These are phyloP conservation scores for Eueremaeus valkanovi DNA, from an alignment of 2,888 invertebrate species.

Conservation along the genomic window DNA sequence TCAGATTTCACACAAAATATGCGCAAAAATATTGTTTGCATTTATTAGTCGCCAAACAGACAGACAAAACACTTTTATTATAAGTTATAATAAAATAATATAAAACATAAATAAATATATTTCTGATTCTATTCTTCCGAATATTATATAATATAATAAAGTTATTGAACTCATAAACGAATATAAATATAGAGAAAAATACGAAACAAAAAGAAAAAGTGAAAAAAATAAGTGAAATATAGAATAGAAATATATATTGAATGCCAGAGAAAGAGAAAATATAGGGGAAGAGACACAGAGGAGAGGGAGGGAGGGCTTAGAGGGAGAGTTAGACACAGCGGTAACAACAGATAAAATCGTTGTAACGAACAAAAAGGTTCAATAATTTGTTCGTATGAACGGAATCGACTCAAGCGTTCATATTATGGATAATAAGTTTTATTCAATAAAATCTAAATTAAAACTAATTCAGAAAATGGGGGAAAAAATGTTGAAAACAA, in stretches of 20 bases:
- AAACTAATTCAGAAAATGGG: not conserved
- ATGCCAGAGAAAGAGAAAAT: not conserved
- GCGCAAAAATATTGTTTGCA: too few relatives aligned
- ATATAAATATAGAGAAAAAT: not conserved
- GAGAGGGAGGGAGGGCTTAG: not conserved
- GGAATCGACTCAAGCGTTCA: not conserved
- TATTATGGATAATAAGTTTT: not conserved
- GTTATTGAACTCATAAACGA: not conserved
- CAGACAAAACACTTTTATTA: too few relatives aligned
- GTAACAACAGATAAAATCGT: not conserved
- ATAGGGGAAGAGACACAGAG: not conserved
- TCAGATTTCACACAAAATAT: too few relatives aligned
- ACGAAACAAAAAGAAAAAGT: too few relatives aligned
- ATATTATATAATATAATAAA: conserved; percentile 3
- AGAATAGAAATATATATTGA: conserved; percentile 13
- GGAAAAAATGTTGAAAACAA: too few relatives aligned
- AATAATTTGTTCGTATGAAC: not conserved
- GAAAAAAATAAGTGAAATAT: conserved; percentile 5
- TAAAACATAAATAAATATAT: not conserved
- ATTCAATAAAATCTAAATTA: not conserved
- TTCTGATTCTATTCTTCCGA: not conserved
- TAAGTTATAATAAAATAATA: too few relatives aligned
- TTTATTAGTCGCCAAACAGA: too few relatives aligned
- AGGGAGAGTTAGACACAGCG: not conserved
- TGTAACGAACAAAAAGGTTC: not conserved